Evolutionary conservation across 2,888 invertebrate genomes (phyloP).

Genomic region (Dryobota labecula): DNA sequence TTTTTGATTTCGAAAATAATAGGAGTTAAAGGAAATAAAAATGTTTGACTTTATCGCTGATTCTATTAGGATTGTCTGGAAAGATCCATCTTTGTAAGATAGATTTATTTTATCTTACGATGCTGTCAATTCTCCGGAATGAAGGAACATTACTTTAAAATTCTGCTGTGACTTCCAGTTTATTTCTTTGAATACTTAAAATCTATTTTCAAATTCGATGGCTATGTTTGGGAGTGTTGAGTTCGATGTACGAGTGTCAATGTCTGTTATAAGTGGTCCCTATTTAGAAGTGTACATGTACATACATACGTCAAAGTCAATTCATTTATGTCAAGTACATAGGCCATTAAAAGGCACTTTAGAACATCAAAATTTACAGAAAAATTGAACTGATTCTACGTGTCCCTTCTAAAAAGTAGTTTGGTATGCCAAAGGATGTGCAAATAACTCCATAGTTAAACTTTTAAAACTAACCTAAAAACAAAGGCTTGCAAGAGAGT

Average conservation of each 20-base stretch:
- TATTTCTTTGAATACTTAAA: too few species aligned
- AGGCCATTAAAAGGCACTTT: too few species aligned
- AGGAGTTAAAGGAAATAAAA: conserved; percentile 44
- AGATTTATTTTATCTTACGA: conserved; percentile 4
- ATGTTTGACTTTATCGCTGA: conserved; percentile 49
- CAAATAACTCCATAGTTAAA: neutral
- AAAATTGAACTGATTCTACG: too few species aligned
- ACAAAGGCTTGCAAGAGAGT: too few species aligned
- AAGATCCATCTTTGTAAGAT: conserved; percentile 12
- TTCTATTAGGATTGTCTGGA: conserved; percentile 3
- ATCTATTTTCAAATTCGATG: neutral
- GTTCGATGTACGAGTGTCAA: neutral
- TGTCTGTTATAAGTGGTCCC: neutral
- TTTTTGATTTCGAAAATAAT: conserved; percentile 53
- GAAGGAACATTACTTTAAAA: neutral
- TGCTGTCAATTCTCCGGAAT: neutral
- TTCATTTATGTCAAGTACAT: too few species aligned
- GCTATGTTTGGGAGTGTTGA: too few species aligned
- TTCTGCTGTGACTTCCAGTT: neutral
- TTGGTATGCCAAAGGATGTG: neutral
- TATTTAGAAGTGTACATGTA: too few species aligned
- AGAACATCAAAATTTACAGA: too few species aligned
- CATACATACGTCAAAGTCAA: too few species aligned
- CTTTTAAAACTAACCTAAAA: too few species aligned
- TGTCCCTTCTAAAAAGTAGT: neutral